Evolutionary conservation across 2,113 vertebrate species (phyloP).

Genomic region (Hypomesus transpacificus): DNA sequence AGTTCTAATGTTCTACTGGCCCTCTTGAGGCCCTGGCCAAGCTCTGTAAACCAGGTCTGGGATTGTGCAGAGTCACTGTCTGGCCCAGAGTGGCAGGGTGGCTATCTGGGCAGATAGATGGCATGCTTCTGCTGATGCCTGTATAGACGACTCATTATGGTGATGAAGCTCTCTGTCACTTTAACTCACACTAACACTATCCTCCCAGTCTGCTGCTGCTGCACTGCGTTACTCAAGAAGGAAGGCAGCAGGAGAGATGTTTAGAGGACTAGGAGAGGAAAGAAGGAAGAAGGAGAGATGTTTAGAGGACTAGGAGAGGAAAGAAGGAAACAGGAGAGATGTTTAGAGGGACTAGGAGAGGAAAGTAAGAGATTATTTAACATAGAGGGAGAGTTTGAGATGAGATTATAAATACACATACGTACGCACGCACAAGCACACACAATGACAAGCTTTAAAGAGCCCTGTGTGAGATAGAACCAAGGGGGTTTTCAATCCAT

Average conservation of each 20-base stretch:
- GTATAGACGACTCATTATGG: conserved; percentile 57
- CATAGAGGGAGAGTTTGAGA: not conserved
- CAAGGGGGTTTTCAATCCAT: conserved; percentile 6
- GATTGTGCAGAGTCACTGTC: conserved; percentile 41
- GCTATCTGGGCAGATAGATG: conserved; percentile 33
- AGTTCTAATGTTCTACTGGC: conserved; percentile 16
- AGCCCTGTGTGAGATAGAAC: not conserved
- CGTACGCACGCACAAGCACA: not conserved
- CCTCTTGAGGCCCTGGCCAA: not conserved
- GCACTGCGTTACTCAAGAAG: conserved; percentile 6
- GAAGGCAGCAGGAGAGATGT: not conserved
- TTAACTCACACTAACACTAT: conserved; percentile 53
- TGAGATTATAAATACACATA: conserved; percentile 8
- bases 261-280: not conserved
- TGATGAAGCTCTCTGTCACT: conserved; percentile 64
- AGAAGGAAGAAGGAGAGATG: not conserved
- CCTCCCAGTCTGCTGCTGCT: conserved; percentile 52
- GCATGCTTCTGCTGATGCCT: conserved; percentile 36
- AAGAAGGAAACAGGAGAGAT: not conserved
- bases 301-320: not conserved
- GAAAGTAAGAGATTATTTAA: not conserved
- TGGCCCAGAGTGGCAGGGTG: conserved; percentile 14
- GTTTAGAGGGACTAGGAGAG: not conserved
- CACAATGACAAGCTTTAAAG: conserved; percentile 28
- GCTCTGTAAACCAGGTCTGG: conserved; percentile 28